These are phyloP conservation scores for Parthenolecanium corni DNA, from an alignment of 2,888 invertebrate genomes.

Conservation along the genomic window DNA sequence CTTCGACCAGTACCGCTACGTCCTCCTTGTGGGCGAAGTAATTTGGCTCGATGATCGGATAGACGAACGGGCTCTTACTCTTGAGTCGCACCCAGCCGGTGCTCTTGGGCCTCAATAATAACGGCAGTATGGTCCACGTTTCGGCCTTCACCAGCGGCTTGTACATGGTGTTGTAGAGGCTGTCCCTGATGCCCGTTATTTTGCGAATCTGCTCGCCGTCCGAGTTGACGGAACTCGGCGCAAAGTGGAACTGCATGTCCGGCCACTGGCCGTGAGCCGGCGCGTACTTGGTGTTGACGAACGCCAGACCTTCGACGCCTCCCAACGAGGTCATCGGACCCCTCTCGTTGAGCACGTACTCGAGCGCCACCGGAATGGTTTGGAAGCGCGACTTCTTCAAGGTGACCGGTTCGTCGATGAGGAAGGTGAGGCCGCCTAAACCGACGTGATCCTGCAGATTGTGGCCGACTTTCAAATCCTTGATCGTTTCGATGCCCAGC, in stretches of 20 bases:
- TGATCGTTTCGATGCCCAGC: constrained; percentile 55
- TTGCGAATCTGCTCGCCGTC: constrained; percentile 69
- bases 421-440: constrained; percentile 69
- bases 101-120: constrained; percentile 73
- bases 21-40: constrained; percentile 81
- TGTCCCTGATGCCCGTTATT: constrained; percentile 61
- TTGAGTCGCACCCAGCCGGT: constrained; percentile 74
- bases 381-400: constrained; percentile 67
- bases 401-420: constrained; percentile 67
- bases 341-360: constrained; percentile 66
- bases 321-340: constrained; percentile 71
- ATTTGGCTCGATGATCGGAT: constrained; percentile 81
- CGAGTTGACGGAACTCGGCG: constrained; percentile 71
- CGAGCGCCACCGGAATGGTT: constrained; percentile 61
- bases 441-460: constrained; percentile 84
- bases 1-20: constrained; percentile 63
- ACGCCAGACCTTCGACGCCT: constrained; percentile 77
- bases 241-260: constrained; percentile 77
- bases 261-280: constrained; percentile 64
- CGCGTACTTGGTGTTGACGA: constrained; percentile 77
- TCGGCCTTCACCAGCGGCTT: constrained; percentile 66
- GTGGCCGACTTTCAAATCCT: constrained; percentile 58
- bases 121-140: constrained; percentile 72
- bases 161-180: constrained; percentile 73
- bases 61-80: constrained; percentile 65